A percentile compares a stretch with the other conserved stretches of the same genome.
These are phyloP conservation scores for Acrobasis suavella DNA, from an alignment of 2,888 invertebrate genomes.

Conservation along the genomic window DNA sequence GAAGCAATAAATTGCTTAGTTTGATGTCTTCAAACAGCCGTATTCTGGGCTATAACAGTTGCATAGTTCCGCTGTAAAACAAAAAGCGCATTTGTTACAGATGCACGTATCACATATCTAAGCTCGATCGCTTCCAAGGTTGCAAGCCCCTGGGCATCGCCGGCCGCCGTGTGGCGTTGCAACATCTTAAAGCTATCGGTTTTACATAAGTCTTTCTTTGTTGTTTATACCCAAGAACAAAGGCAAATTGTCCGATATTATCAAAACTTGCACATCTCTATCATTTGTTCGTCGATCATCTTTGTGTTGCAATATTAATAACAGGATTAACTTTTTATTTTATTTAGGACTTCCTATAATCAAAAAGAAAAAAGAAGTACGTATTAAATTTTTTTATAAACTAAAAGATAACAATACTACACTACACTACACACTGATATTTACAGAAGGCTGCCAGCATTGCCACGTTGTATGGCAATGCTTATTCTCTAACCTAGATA, in stretches of 20 bases:
- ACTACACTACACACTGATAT: too few relatives aligned
- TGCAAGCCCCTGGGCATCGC: slow-evolving; percentile 30
- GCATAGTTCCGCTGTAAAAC: slow-evolving; percentile 28
- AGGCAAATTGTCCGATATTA: slow-evolving; percentile 31
- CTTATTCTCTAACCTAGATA: too few relatives aligned
- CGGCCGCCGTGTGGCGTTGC: slow-evolving; percentile 38
- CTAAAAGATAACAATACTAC: too few relatives aligned
- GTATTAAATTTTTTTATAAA: too few relatives aligned
- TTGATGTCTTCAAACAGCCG: slow-evolving; percentile 7
- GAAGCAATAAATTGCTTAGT: neutral
- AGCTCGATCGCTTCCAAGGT: slow-evolving; percentile 16
- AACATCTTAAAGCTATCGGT: slow-evolving; percentile 56
- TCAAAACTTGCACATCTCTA: slow-evolving; percentile 13
- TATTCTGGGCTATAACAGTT: slow-evolving; percentile 10
- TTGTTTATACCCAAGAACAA: slow-evolving; percentile 43
- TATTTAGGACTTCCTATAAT: too few relatives aligned
- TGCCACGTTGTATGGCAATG: too few relatives aligned
- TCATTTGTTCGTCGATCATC: neutral
- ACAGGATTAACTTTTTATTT: too few relatives aligned
- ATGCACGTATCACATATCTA: slow-evolving; percentile 18
- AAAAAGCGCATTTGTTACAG: slow-evolving; percentile 16
- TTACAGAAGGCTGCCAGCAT: too few relatives aligned
- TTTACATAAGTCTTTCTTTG: slow-evolving; percentile 56
- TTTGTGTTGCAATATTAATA: neutral
- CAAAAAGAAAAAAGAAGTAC: too few relatives aligned